These are phyloP conservation scores for Zosterops hypoxanthus DNA, from an alignment of 2,113 vertebrate species.

Conservation along the genomic window DNA sequence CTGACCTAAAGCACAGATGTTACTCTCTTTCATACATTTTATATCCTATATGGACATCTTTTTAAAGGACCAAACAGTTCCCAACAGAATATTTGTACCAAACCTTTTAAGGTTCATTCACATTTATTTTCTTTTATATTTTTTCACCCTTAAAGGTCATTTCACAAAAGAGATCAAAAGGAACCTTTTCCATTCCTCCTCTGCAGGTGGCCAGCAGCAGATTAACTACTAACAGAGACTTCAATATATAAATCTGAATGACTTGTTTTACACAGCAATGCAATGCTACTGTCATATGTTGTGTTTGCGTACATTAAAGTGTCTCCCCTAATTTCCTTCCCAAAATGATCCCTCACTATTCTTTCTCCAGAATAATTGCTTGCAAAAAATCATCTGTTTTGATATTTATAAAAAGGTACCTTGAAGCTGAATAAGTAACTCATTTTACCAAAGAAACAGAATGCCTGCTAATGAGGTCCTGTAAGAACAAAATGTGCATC, in stretches of 20 bases:
- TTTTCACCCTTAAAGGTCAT: slow-evolving; percentile 79
- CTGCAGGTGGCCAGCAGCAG: slow-evolving; percentile 75
- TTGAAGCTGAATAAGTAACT: neutral
- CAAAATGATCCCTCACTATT: slow-evolving; percentile 16
- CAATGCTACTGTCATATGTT: slow-evolving; percentile 32
- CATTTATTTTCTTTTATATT: slow-evolving; percentile 75
- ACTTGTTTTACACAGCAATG: slow-evolving; percentile 64
- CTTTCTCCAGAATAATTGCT: neutral
- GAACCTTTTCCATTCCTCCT: slow-evolving; percentile 72
- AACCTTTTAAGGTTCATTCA: slow-evolving; percentile 79
- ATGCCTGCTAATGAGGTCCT: neutral
- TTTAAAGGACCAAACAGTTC: slow-evolving; percentile 71
- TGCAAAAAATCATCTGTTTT: neutral
- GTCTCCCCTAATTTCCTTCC: slow-evolving; percentile 15
- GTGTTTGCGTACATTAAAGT: slow-evolving; percentile 47
- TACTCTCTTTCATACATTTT: slow-evolving; percentile 56
- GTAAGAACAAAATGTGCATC: neutral
- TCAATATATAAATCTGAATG: slow-evolving; percentile 65
- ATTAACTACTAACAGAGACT: slow-evolving; percentile 76
- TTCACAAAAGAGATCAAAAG: slow-evolving; percentile 82
- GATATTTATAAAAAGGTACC: neutral
- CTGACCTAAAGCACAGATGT: slow-evolving; percentile 69
- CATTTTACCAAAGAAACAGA: neutral
- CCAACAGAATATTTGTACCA: slow-evolving; percentile 80
- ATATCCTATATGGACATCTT: slow-evolving; percentile 68